Evolutionary conservation across 2,888 invertebrate genomes (phyloP).

Genomic region (Apodemia zela): DNA sequence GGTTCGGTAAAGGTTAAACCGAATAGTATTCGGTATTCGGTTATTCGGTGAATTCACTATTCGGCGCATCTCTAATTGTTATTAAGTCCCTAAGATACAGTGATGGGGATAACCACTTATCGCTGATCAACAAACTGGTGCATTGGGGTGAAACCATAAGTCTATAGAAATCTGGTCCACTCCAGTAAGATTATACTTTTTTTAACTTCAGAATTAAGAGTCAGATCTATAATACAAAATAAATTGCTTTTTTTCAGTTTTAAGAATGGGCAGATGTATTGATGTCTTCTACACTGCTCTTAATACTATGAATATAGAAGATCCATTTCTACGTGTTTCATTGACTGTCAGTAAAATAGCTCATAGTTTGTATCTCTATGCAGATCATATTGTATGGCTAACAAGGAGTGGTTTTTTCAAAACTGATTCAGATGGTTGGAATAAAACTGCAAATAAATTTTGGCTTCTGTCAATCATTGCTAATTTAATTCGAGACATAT

Average conservation of each 20-base stretch:
- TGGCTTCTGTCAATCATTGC: constrained; percentile 92
- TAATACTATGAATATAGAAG: constrained; percentile 85
- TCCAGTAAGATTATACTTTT: too few species aligned
- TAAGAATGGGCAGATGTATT: constrained; percentile 91
- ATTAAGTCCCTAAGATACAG: too few species aligned
- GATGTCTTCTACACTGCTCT: constrained; percentile 89
- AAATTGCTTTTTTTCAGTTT: constrained; percentile 81
- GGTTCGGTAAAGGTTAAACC: too few species aligned
- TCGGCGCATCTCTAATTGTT: too few species aligned
- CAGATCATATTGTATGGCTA: constrained; percentile 94
- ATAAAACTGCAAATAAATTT: constrained; percentile 86
- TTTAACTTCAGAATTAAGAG: not conserved
- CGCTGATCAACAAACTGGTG: too few species aligned
- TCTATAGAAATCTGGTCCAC: not conserved
- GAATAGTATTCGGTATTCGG: too few species aligned
- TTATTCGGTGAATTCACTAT: too few species aligned
- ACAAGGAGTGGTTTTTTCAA: constrained; percentile 85
- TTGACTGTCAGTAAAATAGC: constrained; percentile 89
- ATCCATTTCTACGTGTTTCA: constrained; percentile 84
- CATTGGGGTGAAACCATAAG: too few species aligned
- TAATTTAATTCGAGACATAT: constrained; percentile 90
- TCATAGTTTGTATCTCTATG: constrained; percentile 88
- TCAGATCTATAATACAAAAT: not conserved
- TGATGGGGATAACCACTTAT: too few species aligned
- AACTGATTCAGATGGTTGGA: constrained; percentile 89